Evolutionary conservation across 2,113 vertebrate genomes (phyloP), one percentile per base, ranked within the genome.

Genomic region (Coptodon bakossiorum): DNA sequence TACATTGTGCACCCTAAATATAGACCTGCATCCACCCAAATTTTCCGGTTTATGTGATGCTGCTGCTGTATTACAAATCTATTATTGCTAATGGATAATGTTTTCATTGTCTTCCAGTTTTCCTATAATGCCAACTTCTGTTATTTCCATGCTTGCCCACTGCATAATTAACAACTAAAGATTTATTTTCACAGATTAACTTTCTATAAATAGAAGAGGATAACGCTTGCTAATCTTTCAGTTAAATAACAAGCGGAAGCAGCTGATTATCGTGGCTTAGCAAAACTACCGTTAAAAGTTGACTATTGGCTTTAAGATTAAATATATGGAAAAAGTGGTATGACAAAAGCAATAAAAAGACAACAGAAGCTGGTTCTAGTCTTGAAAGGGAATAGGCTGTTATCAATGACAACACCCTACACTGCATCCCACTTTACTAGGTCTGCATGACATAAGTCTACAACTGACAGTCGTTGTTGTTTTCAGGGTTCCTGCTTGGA

Each of bases 401-500:
- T 63, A 24, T 31, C 50, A 27, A 36, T 36, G 13, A 9, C 56
- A 71, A 54, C 79, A 63, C 82, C 52, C 79, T 78, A 91, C 83
- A 86, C 78, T 79, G 73, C 84, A 92, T 17, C 80, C 63, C 38
- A 56, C 86, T 90, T 89, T 79, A 80, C 82, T 31, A 22, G 76
- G 34, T 52, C 80, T 89, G 48, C 12, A 9, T 88, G 89, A 93
- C 88, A 90, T 87, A 80, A 79, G 86, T 91, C 93, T 93, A 87
- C 52, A 83, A 68, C 80, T 90, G 92, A 89, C 92, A 85, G 48
- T 36, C 50, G 79, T 88, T 93, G 90, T 93, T 95, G 92, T 92
- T 94, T 89, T 87, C 87, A 88, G 86, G 81, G 86, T 56, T 93
- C 82, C n/a, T 88, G 85, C 89, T 81, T 83, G 88, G 90, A 95